Conservation (phyloP, 2,797 vertebrate genomes). For the Acanthiza pusilla region DNA sequence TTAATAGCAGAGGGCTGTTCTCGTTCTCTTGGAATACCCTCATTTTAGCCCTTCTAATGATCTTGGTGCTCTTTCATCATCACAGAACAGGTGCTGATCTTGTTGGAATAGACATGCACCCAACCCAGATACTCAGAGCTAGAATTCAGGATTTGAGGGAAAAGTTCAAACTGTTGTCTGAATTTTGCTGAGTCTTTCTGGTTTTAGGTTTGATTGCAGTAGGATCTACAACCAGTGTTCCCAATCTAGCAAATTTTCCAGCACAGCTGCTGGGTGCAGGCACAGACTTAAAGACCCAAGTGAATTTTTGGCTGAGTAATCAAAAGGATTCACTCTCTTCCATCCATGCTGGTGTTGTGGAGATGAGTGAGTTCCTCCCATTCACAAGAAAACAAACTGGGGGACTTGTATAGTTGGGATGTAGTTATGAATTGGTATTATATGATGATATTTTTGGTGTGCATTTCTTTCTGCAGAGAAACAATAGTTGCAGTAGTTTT, state of each 20-base stretch:
- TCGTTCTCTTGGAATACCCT: not conserved
- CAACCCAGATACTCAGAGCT: not conserved
- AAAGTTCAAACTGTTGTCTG: not conserved
- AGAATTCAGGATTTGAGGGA: not conserved
- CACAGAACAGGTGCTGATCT: accelerated
- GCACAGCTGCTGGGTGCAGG: not conserved
- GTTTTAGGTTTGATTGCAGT: not conserved
- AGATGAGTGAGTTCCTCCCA: not conserved
- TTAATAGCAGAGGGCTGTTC: not conserved
- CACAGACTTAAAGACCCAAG: not conserved
- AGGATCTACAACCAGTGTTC: not conserved
- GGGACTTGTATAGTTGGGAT: accelerated
- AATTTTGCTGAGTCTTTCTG: not conserved
- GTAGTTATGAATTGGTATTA: not conserved
- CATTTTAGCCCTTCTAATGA: not conserved
- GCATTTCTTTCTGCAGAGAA: not conserved
- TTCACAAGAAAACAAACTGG: not conserved
- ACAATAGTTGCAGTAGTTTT: not conserved
- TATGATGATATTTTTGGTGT: not conserved
- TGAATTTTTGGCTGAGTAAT: not conserved
- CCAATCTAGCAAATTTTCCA: not conserved
- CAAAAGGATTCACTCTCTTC: not conserved
- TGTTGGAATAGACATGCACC: not conserved
- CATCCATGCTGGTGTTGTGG: not conserved
- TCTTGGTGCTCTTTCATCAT: not conserved